Evolutionary conservation across 2,113 vertebrate genomes (phyloP).

Genomic region (Colossoma macropomum): DNA sequence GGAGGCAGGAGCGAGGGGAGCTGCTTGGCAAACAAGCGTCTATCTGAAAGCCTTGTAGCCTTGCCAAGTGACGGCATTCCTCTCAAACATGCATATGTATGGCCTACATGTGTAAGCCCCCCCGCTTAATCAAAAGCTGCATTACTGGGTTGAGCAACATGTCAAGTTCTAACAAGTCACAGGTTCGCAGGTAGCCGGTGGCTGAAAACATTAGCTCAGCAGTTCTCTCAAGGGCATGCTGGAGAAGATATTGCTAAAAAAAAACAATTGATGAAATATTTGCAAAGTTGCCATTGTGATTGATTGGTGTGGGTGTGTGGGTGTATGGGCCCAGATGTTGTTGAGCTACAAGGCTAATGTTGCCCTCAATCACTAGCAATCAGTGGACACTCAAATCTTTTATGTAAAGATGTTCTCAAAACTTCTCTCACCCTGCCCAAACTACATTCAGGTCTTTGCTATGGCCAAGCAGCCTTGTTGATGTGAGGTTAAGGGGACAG

Average conservation of each 20-base stretch:
- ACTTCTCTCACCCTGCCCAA: not conserved
- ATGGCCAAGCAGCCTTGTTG: not conserved
- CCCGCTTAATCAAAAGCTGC: not conserved
- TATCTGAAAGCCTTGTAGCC: slow-evolving; percentile 27
- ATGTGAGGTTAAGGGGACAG: not conserved
- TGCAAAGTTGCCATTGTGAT: too few relatives aligned
- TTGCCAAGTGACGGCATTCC: slow-evolving; percentile 58
- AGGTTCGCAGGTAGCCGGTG: not conserved
- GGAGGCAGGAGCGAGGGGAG: slow-evolving; percentile 30
- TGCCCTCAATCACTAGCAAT: too few relatives aligned
- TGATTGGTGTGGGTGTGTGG: too few relatives aligned
- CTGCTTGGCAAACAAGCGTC: slow-evolving; percentile 38
- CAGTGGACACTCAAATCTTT: too few relatives aligned
- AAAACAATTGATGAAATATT: too few relatives aligned
- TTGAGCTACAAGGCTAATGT: not conserved
- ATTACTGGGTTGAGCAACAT: slow-evolving; percentile 23
- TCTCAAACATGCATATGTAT: not conserved
- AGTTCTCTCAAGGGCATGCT: too few relatives aligned
- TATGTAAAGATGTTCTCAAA: too few relatives aligned
- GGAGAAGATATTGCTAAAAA: too few relatives aligned
- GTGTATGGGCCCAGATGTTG: too few relatives aligned
- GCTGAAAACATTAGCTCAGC: not conserved
- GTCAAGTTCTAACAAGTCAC: slow-evolving; percentile 25
- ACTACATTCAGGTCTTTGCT: not conserved
- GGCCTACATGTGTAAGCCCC: not conserved